phyloP scores from a whole-genome alignment of 2,888 invertebrate genomes.

The Molorchus minor region DNA sequence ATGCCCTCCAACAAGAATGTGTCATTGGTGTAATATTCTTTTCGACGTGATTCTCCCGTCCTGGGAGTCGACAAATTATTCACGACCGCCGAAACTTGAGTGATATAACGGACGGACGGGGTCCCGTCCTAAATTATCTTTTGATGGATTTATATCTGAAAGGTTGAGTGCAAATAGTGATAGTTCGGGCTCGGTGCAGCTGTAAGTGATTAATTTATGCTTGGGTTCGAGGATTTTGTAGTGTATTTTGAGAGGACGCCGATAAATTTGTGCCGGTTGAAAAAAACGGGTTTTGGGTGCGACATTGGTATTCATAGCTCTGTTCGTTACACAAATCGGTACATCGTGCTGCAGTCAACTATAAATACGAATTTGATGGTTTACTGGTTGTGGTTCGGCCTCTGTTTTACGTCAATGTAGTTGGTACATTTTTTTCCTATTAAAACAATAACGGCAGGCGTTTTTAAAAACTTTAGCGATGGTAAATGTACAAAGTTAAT shows the following conservation, averaged over 20 bases:
- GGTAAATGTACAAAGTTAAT: too few relatives aligned
- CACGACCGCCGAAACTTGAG: constrained; percentile 41
- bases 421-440: too few relatives aligned
- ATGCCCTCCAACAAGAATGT: constrained; percentile 30
- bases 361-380: too few relatives aligned
- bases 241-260: not conserved
- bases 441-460: too few relatives aligned
- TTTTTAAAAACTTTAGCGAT: too few relatives aligned
- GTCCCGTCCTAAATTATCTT: constrained; percentile 41
- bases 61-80: constrained; percentile 26
- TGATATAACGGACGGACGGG: constrained; percentile 43
- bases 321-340: too few relatives aligned
- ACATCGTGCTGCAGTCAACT: too few relatives aligned
- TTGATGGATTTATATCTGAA: constrained; percentile 45
- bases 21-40: constrained; percentile 33
- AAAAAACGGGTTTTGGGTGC: not conserved
- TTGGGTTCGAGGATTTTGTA: constrained; percentile 6
- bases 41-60: constrained; percentile 34
- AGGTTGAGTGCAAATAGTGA: constrained; percentile 47
- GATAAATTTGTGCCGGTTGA: constrained; percentile 1
- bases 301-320: too few relatives aligned
- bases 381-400: too few relatives aligned
- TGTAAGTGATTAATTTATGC: constrained; percentile 29
- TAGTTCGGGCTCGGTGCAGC: constrained; percentile 42
- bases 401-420: too few relatives aligned